Evolutionary conservation across 1,140 invertebrate genomes (phyloP), one percentile per base, ranked within the genome.

Genomic region (Bicyclus anynana): DNA sequence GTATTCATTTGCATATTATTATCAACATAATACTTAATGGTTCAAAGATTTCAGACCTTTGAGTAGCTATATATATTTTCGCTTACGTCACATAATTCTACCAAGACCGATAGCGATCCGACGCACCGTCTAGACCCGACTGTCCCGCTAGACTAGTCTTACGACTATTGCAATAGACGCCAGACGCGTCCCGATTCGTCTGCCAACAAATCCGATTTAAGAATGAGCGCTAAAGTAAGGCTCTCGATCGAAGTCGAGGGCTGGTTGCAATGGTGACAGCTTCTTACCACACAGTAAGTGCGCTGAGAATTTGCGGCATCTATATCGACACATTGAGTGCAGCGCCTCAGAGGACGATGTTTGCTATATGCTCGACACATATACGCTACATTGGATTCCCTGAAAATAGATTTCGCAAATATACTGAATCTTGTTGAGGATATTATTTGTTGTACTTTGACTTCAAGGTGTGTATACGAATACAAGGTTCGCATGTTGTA

Each of bases 61-160:
- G 1, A 40, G 20, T 56, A 50, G 46, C 54, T 56, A 58, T 58
- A 50, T 17, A 50, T 50, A 59, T 59, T 59, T 56, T 59, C 75
- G 59, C 70, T 67, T 67, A 69, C 61, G 72, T 77, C 75, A 81
- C 74, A 83, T 83, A 83, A 84, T 84, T 84, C 83, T 75, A 73
- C 76, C 62, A 62, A 60, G 69, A 16, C 37, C 74, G 77, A 82
- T 80, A 77, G 77, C 60, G 68, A 75, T 72, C 74, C 77, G 69
- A 70, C 73, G 73, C 72, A 67, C 78, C 78, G 84, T 87, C 84
- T 84, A 87, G 84, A 87, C 84, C 64, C 79, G 77, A 84, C 80
- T 56, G 58, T 53, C 64, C 61, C 65, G 62, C 73, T 77, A 79
- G 72, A 87, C 81, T 74, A 48, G 79, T 84, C 65, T 59, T 54